These are phyloP conservation scores for Rhipidura dahli DNA, from an alignment of 2,113 vertebrate species.

Conservation along the genomic window DNA sequence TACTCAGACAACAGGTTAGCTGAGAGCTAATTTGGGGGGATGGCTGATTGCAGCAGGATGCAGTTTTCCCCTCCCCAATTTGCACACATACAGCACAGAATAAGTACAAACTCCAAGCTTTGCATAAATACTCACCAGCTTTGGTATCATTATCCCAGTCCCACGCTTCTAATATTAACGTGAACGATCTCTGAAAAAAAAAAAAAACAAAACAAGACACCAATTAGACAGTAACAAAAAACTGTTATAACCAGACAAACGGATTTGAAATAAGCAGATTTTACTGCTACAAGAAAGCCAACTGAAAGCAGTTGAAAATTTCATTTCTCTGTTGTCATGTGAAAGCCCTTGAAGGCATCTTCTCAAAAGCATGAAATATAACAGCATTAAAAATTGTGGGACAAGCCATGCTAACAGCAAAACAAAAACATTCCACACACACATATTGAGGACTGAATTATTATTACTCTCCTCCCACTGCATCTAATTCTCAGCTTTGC, in stretches of 20 bases:
- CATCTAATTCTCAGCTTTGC: not conserved
- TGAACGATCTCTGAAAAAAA: constrained; percentile 85
- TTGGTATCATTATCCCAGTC: constrained; percentile 90
- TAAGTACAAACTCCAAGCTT: not conserved
- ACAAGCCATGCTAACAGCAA: not conserved
- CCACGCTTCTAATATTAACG: constrained; percentile 92
- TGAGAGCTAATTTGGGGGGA: not conserved
- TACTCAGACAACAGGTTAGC: not conserved
- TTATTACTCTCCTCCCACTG: not conserved
- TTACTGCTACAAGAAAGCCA: not conserved
- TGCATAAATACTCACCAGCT: constrained; percentile 79
- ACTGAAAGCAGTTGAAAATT: not conserved
- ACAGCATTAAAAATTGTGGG: not conserved
- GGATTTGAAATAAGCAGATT: not conserved
- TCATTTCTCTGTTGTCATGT: not conserved
- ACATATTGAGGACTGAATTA: not conserved
- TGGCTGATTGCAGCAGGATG: not conserved
- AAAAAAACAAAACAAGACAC: not conserved
- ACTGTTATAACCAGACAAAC: not conserved
- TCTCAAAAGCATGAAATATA: not conserved
- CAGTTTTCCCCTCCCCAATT: too few species aligned
- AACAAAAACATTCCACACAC: not conserved
- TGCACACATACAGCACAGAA: not conserved
- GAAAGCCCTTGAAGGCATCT: constrained; percentile 11
- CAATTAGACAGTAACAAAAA: constrained; percentile 7